These are phyloP conservation scores for Rhinolophus ferrumequinum DNA, from an alignment of 2,113 vertebrate genomes.

Conservation along the genomic window DNA sequence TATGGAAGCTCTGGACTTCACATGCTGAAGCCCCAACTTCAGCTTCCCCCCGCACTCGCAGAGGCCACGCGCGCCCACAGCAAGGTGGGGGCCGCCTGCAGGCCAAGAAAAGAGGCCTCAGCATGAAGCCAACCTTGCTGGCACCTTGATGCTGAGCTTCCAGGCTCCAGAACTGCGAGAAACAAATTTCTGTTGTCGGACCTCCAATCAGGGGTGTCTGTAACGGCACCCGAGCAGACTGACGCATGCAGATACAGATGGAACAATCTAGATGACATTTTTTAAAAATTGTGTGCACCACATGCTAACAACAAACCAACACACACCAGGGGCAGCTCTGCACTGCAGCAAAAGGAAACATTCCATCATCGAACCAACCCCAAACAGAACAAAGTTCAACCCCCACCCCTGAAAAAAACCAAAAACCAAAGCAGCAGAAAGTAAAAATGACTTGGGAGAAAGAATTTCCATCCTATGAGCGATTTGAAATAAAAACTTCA, in stretches of 20 bases:
- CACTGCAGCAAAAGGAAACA: not conserved
- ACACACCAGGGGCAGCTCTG: not conserved
- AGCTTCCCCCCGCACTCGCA: not conserved
- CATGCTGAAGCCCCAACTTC: not conserved
- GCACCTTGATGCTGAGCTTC: not conserved
- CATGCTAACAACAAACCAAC: not conserved
- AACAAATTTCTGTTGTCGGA: not conserved
- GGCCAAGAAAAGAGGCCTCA: not conserved
- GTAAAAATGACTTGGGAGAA: conserved; percentile 41
- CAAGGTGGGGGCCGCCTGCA: too few species aligned
- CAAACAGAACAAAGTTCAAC: not conserved
- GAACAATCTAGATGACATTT: not conserved
- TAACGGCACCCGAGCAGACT: not conserved
- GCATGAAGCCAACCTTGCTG: not conserved
- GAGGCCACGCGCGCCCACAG: not conserved
- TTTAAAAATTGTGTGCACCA: not conserved
- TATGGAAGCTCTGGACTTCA: not conserved
- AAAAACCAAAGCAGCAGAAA: conserved; percentile 2
- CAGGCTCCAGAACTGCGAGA: not conserved
- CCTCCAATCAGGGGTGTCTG: not conserved
- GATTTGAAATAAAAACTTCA: conserved; percentile 75
- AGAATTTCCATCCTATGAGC: conserved; percentile 54
- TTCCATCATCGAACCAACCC: not conserved
- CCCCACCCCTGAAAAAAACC: not conserved
- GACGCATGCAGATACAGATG: not conserved